These are phyloP conservation scores for Pollenia griseotomentosa DNA, from an alignment of 2,888 invertebrate species.

Conservation along the genomic window DNA sequence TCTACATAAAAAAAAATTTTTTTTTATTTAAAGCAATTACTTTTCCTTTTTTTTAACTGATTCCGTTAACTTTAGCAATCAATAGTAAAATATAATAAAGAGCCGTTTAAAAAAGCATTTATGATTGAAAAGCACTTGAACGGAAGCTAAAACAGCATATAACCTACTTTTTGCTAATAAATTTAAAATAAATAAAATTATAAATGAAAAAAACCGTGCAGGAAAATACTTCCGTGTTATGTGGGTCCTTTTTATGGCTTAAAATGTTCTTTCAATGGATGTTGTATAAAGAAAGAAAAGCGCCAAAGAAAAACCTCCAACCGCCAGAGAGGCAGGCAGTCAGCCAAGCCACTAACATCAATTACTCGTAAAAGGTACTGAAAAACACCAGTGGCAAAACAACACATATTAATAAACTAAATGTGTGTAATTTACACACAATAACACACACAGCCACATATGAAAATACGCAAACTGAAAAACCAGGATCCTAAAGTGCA, in stretches of 20 bases:
- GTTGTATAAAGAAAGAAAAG: not conserved
- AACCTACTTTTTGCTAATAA: constrained; percentile 42
- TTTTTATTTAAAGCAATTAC: no score
- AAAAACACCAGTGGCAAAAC: constrained; percentile 42
- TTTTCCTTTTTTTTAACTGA: not conserved
- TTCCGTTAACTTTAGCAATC: not conserved
- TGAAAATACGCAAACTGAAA: not conserved
- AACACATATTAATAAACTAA: constrained; percentile 35
- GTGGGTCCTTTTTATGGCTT: not conserved
- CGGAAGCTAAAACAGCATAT: constrained; percentile 1
- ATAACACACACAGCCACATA: not conserved
- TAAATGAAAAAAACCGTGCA: constrained; percentile 17
- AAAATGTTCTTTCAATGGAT: not conserved
- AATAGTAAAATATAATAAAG: constrained; percentile 3
- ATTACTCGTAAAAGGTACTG: constrained; percentile 20
- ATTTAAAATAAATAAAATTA: constrained; percentile 25
- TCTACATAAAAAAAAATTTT: no score
- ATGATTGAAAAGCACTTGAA: not conserved
- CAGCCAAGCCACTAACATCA: constrained; percentile 51
- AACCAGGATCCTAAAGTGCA: not conserved
- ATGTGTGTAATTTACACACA: constrained; percentile 19
- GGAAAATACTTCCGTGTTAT: constrained; percentile 41
- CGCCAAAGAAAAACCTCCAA: constrained; percentile 16
- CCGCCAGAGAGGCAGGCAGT: not conserved
- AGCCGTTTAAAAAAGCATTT: not conserved